Base-by-base conservation (phyloP, 2,888 invertebrate genomes). In the Pilophorus perplexus region DNA sequence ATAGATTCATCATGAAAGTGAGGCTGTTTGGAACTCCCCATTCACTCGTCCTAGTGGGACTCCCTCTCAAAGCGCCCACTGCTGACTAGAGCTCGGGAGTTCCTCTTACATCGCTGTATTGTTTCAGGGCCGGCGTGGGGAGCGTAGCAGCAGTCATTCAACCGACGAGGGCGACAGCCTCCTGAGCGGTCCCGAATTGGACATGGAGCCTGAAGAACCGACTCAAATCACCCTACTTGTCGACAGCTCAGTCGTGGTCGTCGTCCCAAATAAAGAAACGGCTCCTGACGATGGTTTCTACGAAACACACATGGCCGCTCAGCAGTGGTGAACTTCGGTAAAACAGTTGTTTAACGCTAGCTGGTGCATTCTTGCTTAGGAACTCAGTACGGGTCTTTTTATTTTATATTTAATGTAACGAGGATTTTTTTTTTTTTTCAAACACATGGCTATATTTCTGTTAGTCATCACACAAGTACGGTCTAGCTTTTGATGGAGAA, bases 121-220 rank as follows among this genome's bases (percentile, higher is more conserved):
- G 37, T 28, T 48, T 3, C n/a, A 64, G 64, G 52, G 64, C 2
- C 16, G 50, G 18, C 40, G 52, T 14, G 64, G 50, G 4, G 64
- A 64, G 23, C 2, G 64, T 6, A 52, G 52, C 52, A 64, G 66
- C 14, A 66, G 57, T 20, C 54, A 52, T 18, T 50, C 66, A 22
- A 66, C 66, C 14, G 66, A 66, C 57, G 66, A 66, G 37, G 66
- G 66, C 1, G 66, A 66, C 40, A 66, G 66, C 46, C 52, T 66
- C 23, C 57, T 66, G 25, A 66, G 66, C 46, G 66, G 66, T 8
- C 66, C 66, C 1, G 66, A 66, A 23, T 22, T 44, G 18, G 66
- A 66, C 33, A 55, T 66, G 66, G 66, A 66, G 28, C 28, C 44
- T 14, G 66, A 66, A 12, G 66, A 66, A 22, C 25, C 62, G 27